Percentiles rank a stretch among this genome's conserved stretches.
Conservation (phyloP, 2,888 invertebrate genomes). For the Apoderus coryli region DNA sequence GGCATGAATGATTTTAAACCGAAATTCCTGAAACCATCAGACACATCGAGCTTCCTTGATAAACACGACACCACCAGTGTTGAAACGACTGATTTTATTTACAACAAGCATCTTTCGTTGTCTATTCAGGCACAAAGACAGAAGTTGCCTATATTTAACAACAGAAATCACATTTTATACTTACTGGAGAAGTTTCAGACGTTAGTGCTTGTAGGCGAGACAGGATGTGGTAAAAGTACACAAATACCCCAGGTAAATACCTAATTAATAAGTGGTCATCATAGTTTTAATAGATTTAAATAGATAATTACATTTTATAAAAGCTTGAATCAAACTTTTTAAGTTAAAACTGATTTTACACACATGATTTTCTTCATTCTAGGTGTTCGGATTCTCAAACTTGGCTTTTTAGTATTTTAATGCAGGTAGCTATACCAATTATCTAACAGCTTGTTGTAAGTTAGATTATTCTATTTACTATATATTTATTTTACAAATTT, state of each 20-base stretch:
- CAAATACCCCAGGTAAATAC: slow-evolving; percentile 78
- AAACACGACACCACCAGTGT: slow-evolving; percentile 25
- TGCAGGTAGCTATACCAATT: too few species aligned
- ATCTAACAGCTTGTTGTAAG: too few species aligned
- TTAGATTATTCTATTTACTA: too few species aligned
- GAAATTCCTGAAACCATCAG: slow-evolving; percentile 30
- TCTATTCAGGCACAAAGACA: slow-evolving; percentile 75
- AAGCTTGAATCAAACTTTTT: background rate
- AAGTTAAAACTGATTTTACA: slow-evolving; percentile 6
- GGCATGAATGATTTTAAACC: slow-evolving; percentile 34
- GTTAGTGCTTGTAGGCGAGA: slow-evolving; percentile 81
- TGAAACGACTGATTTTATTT: slow-evolving; percentile 46
- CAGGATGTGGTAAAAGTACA: slow-evolving; percentile 92
- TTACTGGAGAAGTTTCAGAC: slow-evolving; percentile 82
- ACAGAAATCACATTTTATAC: slow-evolving; percentile 77
- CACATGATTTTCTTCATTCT: slow-evolving; percentile 12
- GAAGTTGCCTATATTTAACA: slow-evolving; percentile 73
- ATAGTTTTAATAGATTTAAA: too few species aligned
- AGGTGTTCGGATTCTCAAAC: too few species aligned
- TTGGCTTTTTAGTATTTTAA: too few species aligned
- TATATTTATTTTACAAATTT: too few species aligned
- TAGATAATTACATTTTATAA: too few species aligned
- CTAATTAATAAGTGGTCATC: slow-evolving; percentile 1
- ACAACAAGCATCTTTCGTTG: slow-evolving; percentile 72
- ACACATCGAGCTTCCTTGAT: slow-evolving; percentile 30